phyloP scores from a whole-genome alignment of 2,113 vertebrate genomes.

The Romanogobio albipinnatus region DNA sequence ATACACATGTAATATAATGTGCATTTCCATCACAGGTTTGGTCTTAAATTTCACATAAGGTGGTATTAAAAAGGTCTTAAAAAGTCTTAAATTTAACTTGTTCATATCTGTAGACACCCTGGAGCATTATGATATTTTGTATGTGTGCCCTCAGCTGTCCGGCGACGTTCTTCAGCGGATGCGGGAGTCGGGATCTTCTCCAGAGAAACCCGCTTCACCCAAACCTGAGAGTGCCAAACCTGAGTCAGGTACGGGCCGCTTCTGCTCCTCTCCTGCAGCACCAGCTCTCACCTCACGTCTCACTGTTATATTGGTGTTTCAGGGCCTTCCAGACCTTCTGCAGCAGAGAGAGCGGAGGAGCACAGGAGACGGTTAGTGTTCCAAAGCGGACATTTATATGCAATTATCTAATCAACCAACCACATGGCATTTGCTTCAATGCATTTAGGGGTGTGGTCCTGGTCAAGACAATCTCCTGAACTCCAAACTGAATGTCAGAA shows the following conservation, averaged over 20 bases:
- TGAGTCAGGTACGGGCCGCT: conserved; percentile 58
- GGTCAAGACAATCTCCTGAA: too few relatives aligned
- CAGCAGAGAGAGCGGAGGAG: conserved; percentile 77
- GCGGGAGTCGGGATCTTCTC: conserved; percentile 61
- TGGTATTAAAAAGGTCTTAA: too few relatives aligned
- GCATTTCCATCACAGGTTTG: too few relatives aligned
- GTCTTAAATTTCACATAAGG: too few relatives aligned
- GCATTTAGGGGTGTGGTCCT: too few relatives aligned
- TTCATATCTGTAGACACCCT: too few relatives aligned
- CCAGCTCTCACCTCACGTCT: not conserved
- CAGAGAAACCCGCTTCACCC: conserved; percentile 37
- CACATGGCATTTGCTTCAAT: too few relatives aligned
- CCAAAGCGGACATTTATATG: not conserved
- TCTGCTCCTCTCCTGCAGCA: not conserved
- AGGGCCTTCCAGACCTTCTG: conserved; percentile 64
- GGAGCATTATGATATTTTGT: not conserved
- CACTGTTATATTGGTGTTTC: not conserved
- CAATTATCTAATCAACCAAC: too few relatives aligned
- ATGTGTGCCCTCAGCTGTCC: conserved; percentile 66
- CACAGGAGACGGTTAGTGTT: conserved; percentile 82
- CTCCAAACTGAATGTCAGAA: too few relatives aligned
- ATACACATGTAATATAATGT: too few relatives aligned
- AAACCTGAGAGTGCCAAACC: conserved; percentile 56
- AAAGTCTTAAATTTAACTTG: too few relatives aligned
- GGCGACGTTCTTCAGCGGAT: conserved; percentile 73